These are phyloP conservation scores for Centropyge bicolor DNA, from an alignment of 2,797 vertebrate genomes.

Conservation along the genomic window DNA sequence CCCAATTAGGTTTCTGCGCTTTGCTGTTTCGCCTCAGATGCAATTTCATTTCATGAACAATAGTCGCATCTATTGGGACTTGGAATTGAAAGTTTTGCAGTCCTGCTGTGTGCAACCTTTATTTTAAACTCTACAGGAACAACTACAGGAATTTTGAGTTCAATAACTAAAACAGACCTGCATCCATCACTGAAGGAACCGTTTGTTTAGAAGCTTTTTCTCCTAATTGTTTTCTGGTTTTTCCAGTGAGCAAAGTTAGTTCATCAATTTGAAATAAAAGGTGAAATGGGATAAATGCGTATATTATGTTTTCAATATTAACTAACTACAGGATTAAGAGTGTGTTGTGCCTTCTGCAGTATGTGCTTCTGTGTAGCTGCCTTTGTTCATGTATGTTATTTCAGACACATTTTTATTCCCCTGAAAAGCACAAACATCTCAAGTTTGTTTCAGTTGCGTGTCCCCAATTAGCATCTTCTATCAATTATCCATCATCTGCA, in stretches of 20 bases:
- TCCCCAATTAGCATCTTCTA: not conserved
- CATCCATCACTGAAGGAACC: not conserved
- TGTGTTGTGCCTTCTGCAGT: not conserved
- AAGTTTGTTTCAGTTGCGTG: not conserved
- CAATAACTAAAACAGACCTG: not conserved
- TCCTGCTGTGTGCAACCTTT: not conserved
- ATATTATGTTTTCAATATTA: not conserved
- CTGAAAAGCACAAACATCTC: not conserved
- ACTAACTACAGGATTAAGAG: not conserved
- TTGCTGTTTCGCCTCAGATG: not conserved
- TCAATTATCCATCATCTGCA: slow-evolving; percentile 22
- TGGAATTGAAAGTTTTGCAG: not conserved
- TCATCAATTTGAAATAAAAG: not conserved
- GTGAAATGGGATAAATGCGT: not conserved
- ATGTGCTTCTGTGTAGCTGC: not conserved
- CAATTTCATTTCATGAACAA: not conserved
- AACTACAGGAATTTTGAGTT: not conserved
- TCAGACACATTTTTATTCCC: not conserved
- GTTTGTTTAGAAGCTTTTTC: not conserved
- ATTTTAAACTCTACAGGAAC: not conserved
- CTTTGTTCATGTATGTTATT: not conserved
- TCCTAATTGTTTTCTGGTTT: not conserved
- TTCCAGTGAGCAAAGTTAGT: not conserved
- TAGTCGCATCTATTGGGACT: not conserved
- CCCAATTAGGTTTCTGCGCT: not conserved